phyloP scores from a whole-genome alignment of 2,113 vertebrate genomes.

The Nymphicus hollandicus region DNA sequence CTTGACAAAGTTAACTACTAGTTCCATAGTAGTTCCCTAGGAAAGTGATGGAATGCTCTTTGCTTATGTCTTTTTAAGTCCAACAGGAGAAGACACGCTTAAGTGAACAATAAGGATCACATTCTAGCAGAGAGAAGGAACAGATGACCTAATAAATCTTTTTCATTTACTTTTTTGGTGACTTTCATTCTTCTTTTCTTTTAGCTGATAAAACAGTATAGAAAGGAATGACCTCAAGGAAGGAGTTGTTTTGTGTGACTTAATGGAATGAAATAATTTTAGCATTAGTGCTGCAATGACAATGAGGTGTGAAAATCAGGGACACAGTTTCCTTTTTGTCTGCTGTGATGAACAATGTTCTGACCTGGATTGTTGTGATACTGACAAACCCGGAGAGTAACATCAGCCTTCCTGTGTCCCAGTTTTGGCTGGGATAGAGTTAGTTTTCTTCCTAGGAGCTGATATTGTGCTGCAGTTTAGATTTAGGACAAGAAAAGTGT shows the following conservation, averaged over 20 bases:
- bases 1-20: neutral
- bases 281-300: neutral
- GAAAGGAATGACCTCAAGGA: conserved; percentile 2
- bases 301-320: neutral
- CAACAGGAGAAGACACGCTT: neutral
- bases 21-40: neutral
- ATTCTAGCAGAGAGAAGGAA: neutral
- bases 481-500: neutral
- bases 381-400: neutral
- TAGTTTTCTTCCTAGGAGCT: neutral
- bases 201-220: neutral
- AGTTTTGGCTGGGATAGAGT: neutral
- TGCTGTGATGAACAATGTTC: neutral
- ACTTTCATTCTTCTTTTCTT: neutral
- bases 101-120: neutral
- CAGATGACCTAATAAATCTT: neutral
- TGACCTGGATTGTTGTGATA: neutral
- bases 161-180: neutral
- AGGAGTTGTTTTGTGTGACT: neutral
- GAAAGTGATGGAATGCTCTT: neutral
- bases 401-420: neutral
- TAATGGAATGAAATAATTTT: neutral
- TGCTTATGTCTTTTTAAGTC: neutral
- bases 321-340: neutral
- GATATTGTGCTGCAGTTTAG: neutral